phyloP scores from a whole-genome alignment of 1,140 invertebrate species.

The Penaeus japonicus region DNA sequence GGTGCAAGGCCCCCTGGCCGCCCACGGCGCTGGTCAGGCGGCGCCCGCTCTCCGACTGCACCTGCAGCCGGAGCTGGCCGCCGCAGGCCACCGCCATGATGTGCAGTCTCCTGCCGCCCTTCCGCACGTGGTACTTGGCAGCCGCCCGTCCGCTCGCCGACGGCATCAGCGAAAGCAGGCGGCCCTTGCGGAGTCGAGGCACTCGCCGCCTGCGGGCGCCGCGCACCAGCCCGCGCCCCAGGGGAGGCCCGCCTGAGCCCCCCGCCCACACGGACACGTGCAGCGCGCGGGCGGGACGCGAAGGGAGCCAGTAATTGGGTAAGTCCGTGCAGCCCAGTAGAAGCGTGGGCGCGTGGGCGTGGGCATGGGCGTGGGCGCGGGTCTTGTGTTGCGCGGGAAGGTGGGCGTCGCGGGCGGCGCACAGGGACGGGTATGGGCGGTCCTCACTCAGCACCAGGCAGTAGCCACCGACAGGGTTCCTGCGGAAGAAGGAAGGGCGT shows the following conservation, averaged over 20 bases:
- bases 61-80: conserved; percentile 10
- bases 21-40: conserved; percentile 13
- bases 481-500: too few species aligned
- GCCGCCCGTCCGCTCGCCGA: conserved; percentile 4
- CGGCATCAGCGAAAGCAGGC: not conserved
- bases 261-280: conserved; percentile 36
- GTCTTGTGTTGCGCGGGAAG: not conserved
- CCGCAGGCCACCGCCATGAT: conserved; percentile 36
- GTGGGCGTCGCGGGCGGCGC: conserved; percentile 34
- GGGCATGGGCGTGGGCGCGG: too few species aligned
- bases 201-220: not conserved
- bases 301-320: not conserved
- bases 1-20: conserved; percentile 1
- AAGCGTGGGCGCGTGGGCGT: not conserved
- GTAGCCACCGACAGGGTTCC: not conserved
- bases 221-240: not conserved
- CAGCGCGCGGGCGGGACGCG: not conserved
- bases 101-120: not conserved
- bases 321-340: conserved; percentile 2
- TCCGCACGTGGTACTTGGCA: conserved; percentile 8
- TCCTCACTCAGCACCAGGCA: conserved; percentile 33
- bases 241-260: not conserved
- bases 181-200: not conserved
- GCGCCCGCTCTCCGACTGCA: conserved; percentile 2
- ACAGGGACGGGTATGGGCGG: conserved; percentile 35